phyloP scores from a whole-genome alignment of 2,888 invertebrate genomes.

The Drosophila planitibia region DNA sequence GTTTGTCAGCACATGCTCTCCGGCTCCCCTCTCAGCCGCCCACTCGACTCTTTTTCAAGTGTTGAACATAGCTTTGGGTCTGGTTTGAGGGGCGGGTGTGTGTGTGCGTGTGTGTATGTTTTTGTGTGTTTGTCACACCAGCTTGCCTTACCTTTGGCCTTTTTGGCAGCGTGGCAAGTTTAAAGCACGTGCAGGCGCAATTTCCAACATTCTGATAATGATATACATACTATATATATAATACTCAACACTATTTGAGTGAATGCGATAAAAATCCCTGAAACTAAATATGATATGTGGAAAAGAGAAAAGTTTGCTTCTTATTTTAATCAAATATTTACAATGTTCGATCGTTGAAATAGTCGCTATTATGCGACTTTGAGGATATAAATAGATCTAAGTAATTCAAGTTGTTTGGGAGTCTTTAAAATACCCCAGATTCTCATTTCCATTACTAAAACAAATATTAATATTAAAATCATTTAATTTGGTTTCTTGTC shows the following conservation, averaged over 20 bases:
- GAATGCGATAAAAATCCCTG: slow-evolving; percentile 4
- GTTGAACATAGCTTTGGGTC: slow-evolving; percentile 30
- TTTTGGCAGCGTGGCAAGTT: slow-evolving; percentile 51
- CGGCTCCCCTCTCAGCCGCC: slow-evolving; percentile 4
- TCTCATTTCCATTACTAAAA: neutral
- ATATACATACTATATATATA: slow-evolving; percentile 31
- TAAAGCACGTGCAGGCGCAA: slow-evolving; percentile 33
- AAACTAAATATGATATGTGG: neutral
- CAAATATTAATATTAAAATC: neutral
- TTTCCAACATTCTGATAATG: slow-evolving; percentile 21
- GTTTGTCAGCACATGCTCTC: slow-evolving; percentile 52
- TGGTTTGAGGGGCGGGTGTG: neutral
- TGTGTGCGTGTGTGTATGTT: neutral
- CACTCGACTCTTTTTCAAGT: slow-evolving; percentile 34
- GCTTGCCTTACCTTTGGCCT: slow-evolving; percentile 61
- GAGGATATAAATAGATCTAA: too few relatives aligned
- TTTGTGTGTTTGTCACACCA: slow-evolving; percentile 27
- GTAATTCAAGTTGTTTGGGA: neutral
- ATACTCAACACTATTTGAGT: slow-evolving; percentile 14
- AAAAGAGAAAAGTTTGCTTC: neutral
- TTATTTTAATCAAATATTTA: neutral
- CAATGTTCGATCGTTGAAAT: neutral
- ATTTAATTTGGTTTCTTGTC: neutral
- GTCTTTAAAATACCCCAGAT: neutral
- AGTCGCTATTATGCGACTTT: neutral